Evolutionary conservation across 2,797 vertebrate genomes (phyloP), one percentile per base, ranked within the genome.

Genomic region (Acanthornis magna): DNA sequence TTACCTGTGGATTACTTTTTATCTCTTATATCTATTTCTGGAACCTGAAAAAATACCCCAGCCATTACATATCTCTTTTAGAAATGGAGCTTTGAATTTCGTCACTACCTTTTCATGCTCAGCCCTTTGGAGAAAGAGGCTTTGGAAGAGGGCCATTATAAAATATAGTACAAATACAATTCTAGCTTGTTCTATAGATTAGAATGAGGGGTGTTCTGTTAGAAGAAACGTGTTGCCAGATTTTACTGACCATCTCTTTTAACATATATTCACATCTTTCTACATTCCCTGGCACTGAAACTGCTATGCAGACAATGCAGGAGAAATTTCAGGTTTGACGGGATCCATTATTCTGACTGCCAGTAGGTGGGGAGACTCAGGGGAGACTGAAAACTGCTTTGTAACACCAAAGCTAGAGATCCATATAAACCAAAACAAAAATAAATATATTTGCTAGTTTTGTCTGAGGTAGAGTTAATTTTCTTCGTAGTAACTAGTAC

Each of bases 231-330:
- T 55, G 34, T 95, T 92, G 57, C 86, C 73, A 91, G 90, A 89
- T 95, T 96, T 91, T 92, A 85, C 82, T 91, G 65, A 83, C 92
- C 66, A 83, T 92, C 16, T 90, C 57, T 86, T 93, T 94, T 93
- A 95, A 95, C 14, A 71, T 88, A 87, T 68, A 96, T 89, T 96
- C 77, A 68, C 71, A 91, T 93, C 47, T 96, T 96, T 97, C 96
- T 51, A 80, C 70, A 83, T 71, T 73, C n/a, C 30, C 68, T 87
- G 40, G 8, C 16, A 81, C 61, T 66, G 82, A 91, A 95, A 79
- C 29, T 88, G 23, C 74, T 63, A 63, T 65, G 60, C 30, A 92
- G 47, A 67, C 68, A 93, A 74, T 7, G 4, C 85, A 96, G 71
- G 38, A 93, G 67, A 67, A 85, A 82, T 93, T 95, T 96, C 73